Conservation (phyloP, 2,888 invertebrate species). For the Thera britannica region DNA sequence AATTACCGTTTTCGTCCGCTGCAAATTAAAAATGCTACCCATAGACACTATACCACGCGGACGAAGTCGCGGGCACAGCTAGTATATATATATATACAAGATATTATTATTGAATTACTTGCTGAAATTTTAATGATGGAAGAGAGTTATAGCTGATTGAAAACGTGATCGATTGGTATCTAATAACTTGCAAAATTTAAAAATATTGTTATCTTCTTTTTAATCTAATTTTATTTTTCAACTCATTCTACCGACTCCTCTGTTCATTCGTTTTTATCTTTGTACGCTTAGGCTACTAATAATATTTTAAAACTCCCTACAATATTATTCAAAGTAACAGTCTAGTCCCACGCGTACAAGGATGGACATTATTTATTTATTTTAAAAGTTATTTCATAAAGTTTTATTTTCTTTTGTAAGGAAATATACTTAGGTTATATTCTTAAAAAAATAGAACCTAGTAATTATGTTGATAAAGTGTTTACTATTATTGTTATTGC, state of each 20-base stretch:
- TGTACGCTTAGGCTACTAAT: constrained; percentile 4
- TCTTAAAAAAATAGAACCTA: not conserved
- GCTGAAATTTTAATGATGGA: too few species aligned
- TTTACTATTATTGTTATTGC: constrained; percentile 59
- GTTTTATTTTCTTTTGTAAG: not conserved
- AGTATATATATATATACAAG: too few species aligned
- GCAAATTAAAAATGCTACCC: too few species aligned
- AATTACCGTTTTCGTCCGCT: too few species aligned
- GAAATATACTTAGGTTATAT: not conserved
- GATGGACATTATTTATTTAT: constrained; percentile 41
- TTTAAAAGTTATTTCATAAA: not conserved
- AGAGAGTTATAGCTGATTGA: too few species aligned
- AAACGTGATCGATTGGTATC: too few species aligned
- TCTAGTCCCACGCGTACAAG: constrained; percentile 49
- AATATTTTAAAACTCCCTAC: constrained; percentile 11
- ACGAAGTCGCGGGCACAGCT: too few species aligned
- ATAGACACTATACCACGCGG: too few species aligned
- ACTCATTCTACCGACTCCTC: not conserved
- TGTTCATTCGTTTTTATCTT: not conserved
- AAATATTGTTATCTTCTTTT: not conserved
- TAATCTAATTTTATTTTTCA: not conserved
- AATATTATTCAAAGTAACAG: constrained; percentile 31
- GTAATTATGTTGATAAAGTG: constrained; percentile 62
- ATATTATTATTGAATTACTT: too few species aligned
- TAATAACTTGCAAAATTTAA: too few species aligned